phyloP scores from a whole-genome alignment of 2,113 vertebrate genomes.

The Riparia riparia region DNA sequence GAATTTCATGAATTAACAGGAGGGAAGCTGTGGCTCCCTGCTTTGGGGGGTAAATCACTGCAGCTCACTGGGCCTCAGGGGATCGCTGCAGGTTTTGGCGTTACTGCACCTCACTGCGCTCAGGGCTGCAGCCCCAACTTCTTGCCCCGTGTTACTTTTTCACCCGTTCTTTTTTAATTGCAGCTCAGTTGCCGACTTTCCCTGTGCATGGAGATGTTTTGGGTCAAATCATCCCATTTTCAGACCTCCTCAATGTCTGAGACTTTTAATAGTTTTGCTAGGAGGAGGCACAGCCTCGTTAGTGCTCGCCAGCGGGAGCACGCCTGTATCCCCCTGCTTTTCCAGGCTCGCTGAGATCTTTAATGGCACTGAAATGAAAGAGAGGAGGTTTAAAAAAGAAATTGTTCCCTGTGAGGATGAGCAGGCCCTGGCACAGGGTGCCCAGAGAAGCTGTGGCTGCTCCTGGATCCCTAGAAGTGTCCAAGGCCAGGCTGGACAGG shows the following conservation, averaged over 20 bases:
- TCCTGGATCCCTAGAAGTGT: neutral
- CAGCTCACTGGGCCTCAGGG: accelerated
- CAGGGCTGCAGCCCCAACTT: neutral
- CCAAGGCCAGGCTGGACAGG: accelerated
- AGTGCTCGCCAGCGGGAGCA: accelerated
- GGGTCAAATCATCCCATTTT: neutral
- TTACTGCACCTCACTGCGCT: neutral
- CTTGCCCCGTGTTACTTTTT: accelerated
- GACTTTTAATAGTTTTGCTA: neutral
- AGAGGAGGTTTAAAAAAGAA: neutral
- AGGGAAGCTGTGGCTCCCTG: neutral
- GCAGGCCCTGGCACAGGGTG: neutral
- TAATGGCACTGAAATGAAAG: neutral
- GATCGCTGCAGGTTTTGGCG: neutral
- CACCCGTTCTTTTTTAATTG: accelerated
- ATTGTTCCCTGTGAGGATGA: neutral
- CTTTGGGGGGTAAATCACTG: neutral
- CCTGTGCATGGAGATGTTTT: neutral
- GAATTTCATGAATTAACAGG: neutral
- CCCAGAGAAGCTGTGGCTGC: neutral
- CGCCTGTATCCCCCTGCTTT: accelerated
- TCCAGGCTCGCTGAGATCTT: accelerated
- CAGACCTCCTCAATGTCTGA: neutral
- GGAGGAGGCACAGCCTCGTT: neutral
- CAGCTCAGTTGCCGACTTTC: accelerated